Evolutionary conservation across 2,113 vertebrate genomes (phyloP).

Genomic region (Halcyon senegalensis): DNA sequence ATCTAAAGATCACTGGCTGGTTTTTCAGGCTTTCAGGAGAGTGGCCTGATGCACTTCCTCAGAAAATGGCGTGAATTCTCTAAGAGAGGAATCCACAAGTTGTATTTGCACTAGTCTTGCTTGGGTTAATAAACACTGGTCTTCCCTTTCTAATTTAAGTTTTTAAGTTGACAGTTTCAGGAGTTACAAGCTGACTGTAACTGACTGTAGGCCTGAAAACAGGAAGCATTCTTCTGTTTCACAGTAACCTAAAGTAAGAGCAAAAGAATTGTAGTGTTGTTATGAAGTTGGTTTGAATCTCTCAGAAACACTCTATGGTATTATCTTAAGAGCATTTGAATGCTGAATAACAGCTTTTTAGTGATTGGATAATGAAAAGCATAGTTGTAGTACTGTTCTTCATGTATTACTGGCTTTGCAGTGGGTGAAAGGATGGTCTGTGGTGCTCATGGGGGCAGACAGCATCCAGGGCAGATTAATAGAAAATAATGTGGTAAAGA

Average conservation of each 20-base stretch:
- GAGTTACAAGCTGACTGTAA: not conserved
- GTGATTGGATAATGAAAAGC: not conserved
- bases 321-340: not conserved
- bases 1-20: not conserved
- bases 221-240: not conserved
- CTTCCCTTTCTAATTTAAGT: not conserved
- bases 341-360: not conserved
- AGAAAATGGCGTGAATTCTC: not conserved
- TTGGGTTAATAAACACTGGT: not conserved
- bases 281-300: not conserved
- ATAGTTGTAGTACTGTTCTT: not conserved
- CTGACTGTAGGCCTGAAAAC: not conserved
- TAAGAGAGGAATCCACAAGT: not conserved
- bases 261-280: not conserved
- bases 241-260: not conserved
- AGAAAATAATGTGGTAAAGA: not conserved
- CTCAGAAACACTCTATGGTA: not conserved
- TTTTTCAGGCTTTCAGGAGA: not conserved
- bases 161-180: not conserved
- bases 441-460: not conserved
- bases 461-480: not conserved
- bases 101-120: not conserved
- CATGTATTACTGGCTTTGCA: not conserved
- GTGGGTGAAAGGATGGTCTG: not conserved
- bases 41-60: not conserved